Evolutionary conservation across 2,797 vertebrate genomes (phyloP).

Genomic region (Artibeus lituratus): DNA sequence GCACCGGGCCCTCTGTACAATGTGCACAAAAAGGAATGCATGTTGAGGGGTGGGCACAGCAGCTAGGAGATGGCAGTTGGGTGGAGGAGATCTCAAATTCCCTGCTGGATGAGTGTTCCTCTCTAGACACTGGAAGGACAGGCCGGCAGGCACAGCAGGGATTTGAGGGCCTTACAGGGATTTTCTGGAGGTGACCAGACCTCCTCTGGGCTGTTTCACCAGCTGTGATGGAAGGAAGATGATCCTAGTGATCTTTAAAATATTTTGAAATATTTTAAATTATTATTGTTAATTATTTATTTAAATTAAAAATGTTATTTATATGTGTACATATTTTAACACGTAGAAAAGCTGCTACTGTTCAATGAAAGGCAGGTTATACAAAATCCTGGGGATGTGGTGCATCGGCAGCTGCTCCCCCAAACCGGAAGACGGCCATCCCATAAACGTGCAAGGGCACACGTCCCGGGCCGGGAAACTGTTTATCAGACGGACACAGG

Average conservation of each 20-base stretch:
- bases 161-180: not conserved
- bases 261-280: not conserved
- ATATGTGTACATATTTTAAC: not conserved
- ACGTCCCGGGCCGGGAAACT: slow-evolving; percentile 57
- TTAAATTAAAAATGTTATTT: not conserved
- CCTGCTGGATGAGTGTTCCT: not conserved
- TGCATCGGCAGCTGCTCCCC: slow-evolving; percentile 36
- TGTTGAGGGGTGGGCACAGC: not conserved
- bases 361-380: slow-evolving; percentile 53
- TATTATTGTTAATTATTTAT: not conserved
- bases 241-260: slow-evolving; percentile 65
- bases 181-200: not conserved
- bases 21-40: not conserved
- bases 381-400: slow-evolving; percentile 47
- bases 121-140: slow-evolving; percentile 13
- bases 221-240: slow-evolving; percentile 50
- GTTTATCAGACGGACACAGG: slow-evolving; percentile 56
- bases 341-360: not conserved
- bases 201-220: slow-evolving; percentile 16
- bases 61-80: not conserved
- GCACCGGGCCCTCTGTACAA: not conserved
- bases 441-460: not conserved
- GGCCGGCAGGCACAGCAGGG: not conserved
- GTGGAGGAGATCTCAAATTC: not conserved
- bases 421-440: slow-evolving; percentile 43